Evolutionary conservation across 2,888 invertebrate genomes (phyloP), one percentile per base, ranked within the genome.

Genomic region (Hanleya hanleyi): DNA sequence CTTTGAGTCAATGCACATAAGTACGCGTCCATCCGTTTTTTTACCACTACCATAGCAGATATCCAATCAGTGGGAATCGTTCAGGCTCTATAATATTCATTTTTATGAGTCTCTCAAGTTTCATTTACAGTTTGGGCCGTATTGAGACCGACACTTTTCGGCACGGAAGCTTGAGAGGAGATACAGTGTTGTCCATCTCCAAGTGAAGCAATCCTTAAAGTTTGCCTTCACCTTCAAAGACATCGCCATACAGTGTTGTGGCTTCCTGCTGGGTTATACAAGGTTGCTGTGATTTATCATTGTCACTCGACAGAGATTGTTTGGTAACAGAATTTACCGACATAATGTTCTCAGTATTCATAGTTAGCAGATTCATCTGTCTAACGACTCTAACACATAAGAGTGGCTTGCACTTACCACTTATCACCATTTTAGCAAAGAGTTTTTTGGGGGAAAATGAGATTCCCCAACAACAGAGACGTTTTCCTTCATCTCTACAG

Each of bases 51-150:
- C 50, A 77, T 12, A 4, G 70, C 67, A 12, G 76, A 76, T 18
- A 77, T 70, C 79, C 79, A 78, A 38, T 76, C 76, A 38, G 77
- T 79, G 74, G 75, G 36, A 29, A 38, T 12, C 47, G 57, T 15
- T 69, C 69, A 47, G 41, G 66, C 15, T 26, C 32, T 15, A 74
- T 76, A 0, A 77, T 49, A 36, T n/a, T n/a, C 47, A 41, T 41
- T 41, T 41, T 41, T n/a, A 15, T n/a, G 12, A 41, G 47, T n/a
- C 47, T 41, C 12, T 41, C 47, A 15, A 78, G 50, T 47, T 78
- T 75, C 12, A 33, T 22, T 64, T 73, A 71, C 12, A 78, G 33
- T 47, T 74, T 66, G 26, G 26, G 33, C 18, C 70, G 74, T 1
- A 73, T 2, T 6, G 70, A 66, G 29, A 49, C n/a, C n/a, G n/a